Percentiles rank a stretch among this genome's conserved stretches.
phyloP scores from a whole-genome alignment of 2,797 vertebrate species.

The Typhlichthys subterraneus region DNA sequence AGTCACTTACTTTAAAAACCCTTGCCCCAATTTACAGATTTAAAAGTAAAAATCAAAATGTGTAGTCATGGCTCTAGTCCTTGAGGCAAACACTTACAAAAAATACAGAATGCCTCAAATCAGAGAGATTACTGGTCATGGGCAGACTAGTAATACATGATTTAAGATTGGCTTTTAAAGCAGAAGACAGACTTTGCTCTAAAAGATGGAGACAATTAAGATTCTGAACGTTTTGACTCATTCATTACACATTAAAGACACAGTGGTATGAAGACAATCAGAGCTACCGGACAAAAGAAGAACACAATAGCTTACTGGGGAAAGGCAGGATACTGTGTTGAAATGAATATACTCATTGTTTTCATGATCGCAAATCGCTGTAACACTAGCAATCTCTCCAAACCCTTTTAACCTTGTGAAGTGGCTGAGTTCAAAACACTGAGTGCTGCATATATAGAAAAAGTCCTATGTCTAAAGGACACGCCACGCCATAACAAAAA shows the following conservation, averaged over 20 bases:
- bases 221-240: conserved; percentile 2
- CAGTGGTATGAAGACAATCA: conserved; percentile 1
- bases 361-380: neutral
- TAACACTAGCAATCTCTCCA: conserved; percentile 13
- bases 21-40: neutral
- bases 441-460: conserved; percentile 44
- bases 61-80: neutral
- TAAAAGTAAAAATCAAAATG: neutral
- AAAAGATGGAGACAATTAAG: conserved; percentile 14
- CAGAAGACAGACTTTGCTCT: conserved; percentile 17
- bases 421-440: conserved; percentile 63
- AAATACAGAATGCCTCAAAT: conserved; percentile 9
- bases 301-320: conserved; percentile 3
- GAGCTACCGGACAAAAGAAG: neutral
- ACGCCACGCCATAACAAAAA: conserved; percentile 36
- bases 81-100: neutral
- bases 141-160: conserved; percentile 35
- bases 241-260: neutral
- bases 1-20: neutral
- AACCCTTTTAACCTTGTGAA: conserved; percentile 33
- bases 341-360: neutral
- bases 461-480: conserved; percentile 55
- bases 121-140: neutral
- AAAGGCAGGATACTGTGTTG: conserved; percentile 4
- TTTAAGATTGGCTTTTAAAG: conserved; percentile 23